Evolutionary conservation across 2,888 invertebrate genomes (phyloP).

Genomic region (Odontocolon sp.): DNA sequence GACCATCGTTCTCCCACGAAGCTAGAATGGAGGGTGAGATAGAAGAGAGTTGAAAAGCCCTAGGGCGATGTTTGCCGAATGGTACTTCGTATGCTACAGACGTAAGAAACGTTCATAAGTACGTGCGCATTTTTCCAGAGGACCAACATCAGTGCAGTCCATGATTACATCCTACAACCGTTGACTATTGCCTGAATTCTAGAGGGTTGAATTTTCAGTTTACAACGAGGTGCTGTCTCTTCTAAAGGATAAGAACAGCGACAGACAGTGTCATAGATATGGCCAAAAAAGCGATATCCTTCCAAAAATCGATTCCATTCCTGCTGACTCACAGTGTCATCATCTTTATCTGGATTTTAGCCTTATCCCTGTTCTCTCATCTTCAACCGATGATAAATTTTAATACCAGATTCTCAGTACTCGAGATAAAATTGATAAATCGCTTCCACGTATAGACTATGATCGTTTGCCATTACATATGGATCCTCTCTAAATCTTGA

Average conservation of each 20-base stretch:
- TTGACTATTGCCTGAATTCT: neutral
- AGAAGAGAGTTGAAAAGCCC: conserved; percentile 70
- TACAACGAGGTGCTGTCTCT: neutral
- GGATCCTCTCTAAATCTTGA: neutral
- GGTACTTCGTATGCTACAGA: conserved; percentile 73
- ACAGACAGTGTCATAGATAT: too few species aligned
- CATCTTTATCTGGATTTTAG: too few species aligned
- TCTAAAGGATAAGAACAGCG: neutral
- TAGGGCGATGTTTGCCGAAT: conserved; percentile 71
- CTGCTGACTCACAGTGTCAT: too few species aligned
- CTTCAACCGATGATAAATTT: too few species aligned
- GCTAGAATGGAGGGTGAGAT: neutral
- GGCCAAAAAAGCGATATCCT: too few species aligned
- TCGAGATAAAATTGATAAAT: neutral
- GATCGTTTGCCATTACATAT: neutral
- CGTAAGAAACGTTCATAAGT: conserved; percentile 69
- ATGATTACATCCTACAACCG: conserved; percentile 14
- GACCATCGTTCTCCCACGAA: conserved; percentile 33
- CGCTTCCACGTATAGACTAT: neutral
- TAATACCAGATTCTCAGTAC: neutral
- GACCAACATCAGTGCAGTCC: conserved; percentile 28
- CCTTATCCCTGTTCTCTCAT: too few species aligned
- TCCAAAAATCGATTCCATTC: neutral
- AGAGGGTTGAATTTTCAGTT: neutral
- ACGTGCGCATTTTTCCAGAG: conserved; percentile 61